Conservation (phyloP, 1,140 invertebrate genomes). For the Aphelinus atriplicis region DNA sequence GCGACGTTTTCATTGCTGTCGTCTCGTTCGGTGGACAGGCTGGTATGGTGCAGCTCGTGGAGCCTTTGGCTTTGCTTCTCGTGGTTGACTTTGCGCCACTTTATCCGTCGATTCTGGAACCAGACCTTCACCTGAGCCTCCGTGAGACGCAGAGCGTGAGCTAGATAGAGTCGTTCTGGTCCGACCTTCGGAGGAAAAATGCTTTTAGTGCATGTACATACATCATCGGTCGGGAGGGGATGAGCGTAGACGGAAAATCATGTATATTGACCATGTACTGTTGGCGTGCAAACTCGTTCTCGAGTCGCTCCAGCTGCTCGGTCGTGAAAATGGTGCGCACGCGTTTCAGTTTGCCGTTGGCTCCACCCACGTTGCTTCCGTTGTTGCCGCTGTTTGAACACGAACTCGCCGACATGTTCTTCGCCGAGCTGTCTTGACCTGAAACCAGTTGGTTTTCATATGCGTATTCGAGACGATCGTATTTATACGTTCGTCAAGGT, state of each 20-base stretch:
- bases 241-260: no score
- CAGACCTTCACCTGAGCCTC: conserved; percentile 97
- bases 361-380: conserved; percentile 45
- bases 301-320: conserved; percentile 89
- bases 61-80: conserved; percentile 90
- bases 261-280: conserved; percentile 83
- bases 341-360: conserved; percentile 73
- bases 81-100: conserved; percentile 94
- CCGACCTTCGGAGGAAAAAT: conserved; percentile 67
- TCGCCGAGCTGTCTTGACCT: conserved; percentile 57
- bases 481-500: no score
- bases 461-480: no score
- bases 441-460: not conserved
- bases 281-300: conserved; percentile 91
- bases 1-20: conserved; percentile 58
- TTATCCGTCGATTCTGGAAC: conserved; percentile 96
- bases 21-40: conserved; percentile 58
- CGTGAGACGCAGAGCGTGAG: conserved; percentile 86
- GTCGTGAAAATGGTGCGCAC: conserved; percentile 95
- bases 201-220: no score
- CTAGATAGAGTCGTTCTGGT: conserved; percentile 88
- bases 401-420: conserved; percentile 73
- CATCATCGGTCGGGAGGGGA: no score
- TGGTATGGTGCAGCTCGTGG: conserved; percentile 75
- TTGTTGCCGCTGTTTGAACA: conserved; percentile 65